These are phyloP conservation scores for Sebastes taczanowskii DNA, from an alignment of 2,797 vertebrate genomes.

Conservation along the genomic window DNA sequence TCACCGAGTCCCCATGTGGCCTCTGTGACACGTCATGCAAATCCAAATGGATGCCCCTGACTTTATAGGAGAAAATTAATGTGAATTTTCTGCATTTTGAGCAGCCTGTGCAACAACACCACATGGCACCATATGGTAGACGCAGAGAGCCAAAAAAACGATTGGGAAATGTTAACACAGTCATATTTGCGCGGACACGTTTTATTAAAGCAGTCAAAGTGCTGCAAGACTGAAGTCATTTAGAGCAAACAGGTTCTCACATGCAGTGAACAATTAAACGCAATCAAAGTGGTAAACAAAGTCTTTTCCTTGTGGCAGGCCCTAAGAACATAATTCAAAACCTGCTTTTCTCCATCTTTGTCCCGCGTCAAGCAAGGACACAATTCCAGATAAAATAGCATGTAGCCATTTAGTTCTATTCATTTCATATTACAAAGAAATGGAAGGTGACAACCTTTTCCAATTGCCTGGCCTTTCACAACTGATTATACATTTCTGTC, in stretches of 20 bases:
- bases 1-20: conserved; percentile 61
- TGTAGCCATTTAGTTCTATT: conserved; percentile 24
- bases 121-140: conserved; percentile 78
- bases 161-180: conserved; percentile 62
- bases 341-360: neutral
- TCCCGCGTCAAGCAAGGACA: neutral
- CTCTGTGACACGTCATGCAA: conserved; percentile 71
- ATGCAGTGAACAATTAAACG: neutral
- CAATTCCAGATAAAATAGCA: conserved; percentile 24
- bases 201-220: conserved; percentile 50
- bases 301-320: neutral
- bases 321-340: neutral
- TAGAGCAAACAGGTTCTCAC: neutral
- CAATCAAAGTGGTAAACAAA: neutral
- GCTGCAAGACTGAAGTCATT: conserved; percentile 13
- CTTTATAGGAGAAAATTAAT: conserved; percentile 67
- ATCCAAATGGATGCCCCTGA: conserved; percentile 73
- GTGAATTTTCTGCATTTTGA: conserved; percentile 69
- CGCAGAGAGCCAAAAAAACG: conserved; percentile 45
- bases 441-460: conserved; percentile 46
- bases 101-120: conserved; percentile 68
- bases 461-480: conserved; percentile 46
- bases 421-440: conserved; percentile 47
- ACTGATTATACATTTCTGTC: conserved; percentile 42
- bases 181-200: conserved; percentile 54